phyloP scores from a whole-genome alignment of 2,797 vertebrate species.

The Enteromius radiatus region DNA sequence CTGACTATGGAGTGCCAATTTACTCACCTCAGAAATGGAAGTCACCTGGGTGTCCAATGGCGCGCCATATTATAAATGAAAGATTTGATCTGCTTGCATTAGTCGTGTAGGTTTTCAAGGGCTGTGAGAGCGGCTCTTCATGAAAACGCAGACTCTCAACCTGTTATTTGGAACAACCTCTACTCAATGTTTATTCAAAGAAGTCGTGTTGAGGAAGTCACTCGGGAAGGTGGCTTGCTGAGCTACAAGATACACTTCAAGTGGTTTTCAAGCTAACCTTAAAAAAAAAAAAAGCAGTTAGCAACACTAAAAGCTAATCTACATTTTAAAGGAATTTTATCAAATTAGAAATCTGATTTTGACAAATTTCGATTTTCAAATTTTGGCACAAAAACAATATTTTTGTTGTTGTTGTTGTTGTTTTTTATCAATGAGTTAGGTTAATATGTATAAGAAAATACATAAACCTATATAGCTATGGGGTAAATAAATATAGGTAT shows the following conservation, averaged over 20 bases:
- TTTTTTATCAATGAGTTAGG: neutral
- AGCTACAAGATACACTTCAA: neutral
- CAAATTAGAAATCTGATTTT: too few relatives aligned
- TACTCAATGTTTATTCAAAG: constrained; percentile 13
- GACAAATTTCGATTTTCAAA: too few relatives aligned
- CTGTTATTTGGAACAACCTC: constrained; percentile 31
- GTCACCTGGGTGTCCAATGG: constrained; percentile 42
- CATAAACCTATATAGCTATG: neutral
- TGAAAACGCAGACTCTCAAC: constrained; percentile 5
- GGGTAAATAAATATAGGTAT: neutral
- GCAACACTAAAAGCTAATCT: neutral
- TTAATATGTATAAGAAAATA: neutral
- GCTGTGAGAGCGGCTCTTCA: neutral
- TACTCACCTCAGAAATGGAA: constrained; percentile 30
- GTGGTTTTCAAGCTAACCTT: neutral
- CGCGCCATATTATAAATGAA: constrained; percentile 3
- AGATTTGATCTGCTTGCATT: constrained; percentile 40
- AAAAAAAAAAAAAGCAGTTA: neutral
- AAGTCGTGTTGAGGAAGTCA: neutral
- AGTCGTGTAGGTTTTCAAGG: constrained; percentile 14
- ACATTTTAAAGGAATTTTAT: neutral
- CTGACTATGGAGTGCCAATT: constrained; percentile 42
- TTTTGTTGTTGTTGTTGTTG: neutral
- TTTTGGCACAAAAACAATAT: neutral
- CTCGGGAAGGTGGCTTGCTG: neutral